Percentiles rank a stretch among this genome's conserved stretches.
phyloP scores from a whole-genome alignment of 2,113 vertebrate species.

The Monopterus albus region DNA sequence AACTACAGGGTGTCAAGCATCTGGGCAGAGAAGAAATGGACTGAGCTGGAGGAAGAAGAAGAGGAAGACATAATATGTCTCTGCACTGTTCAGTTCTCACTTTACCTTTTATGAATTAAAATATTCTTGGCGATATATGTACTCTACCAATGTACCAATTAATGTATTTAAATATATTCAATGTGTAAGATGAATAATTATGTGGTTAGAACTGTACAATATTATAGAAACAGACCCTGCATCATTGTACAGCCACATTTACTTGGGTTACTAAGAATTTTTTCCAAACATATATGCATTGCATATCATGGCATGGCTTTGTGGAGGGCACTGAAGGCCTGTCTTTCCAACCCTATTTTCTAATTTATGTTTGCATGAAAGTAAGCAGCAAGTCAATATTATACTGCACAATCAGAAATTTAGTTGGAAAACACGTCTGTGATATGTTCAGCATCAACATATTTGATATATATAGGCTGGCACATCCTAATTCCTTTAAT shows the following conservation, averaged over 20 bases:
- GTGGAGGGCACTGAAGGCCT: no score
- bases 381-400: no score
- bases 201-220: not conserved
- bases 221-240: not conserved
- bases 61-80: not conserved
- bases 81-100: not conserved
- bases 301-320: no score
- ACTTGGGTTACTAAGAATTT: no score
- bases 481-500: no score
- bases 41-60: not conserved
- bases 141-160: not conserved
- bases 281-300: no score
- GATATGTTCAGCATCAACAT: no score
- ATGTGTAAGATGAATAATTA: conserved; percentile 3
- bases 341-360: no score
- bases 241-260: not conserved
- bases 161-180: conserved; percentile 8
- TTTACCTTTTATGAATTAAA: not conserved
- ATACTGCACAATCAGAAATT: no score
- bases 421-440: no score
- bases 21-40: conserved; percentile 1
- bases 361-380: no score
- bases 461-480: no score
- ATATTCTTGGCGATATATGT: not conserved
- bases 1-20: not conserved